Base-by-base conservation (phyloP, 2,888 invertebrate genomes). In the Lottia gigantea region DNA sequence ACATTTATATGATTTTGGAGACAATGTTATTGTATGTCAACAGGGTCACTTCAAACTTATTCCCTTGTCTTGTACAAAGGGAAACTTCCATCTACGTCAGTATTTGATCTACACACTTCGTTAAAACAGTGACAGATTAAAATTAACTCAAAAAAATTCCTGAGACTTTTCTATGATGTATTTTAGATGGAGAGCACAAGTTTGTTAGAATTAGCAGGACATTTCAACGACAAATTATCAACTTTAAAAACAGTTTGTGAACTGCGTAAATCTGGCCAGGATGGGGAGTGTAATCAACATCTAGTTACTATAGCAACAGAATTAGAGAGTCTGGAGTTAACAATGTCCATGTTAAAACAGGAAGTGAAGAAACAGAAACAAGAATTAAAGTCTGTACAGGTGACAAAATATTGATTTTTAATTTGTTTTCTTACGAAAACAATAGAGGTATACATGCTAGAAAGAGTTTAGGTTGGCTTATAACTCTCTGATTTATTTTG, bases 151-250 rank as follows among this genome's bases (percentile, higher is more conserved):
- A 11, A 1, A 8, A 40, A 40, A 40, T 40, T 40, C 40, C 7
- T 40, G 7, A 40, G 11, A 6, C 7, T 1, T 40, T 11, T 40
- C 40, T 40, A 8, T 11, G 31, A 40, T 40, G 1, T 40, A 49
- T 64, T 31, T 46, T 62, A 65, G 31, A 78, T 78, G 78, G 70
- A 76, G 63, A 71, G 74, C 15, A 16, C 19, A 0, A 71, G 64
- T 14, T 62, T 76, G 16, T 64, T 65, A n/a, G 74, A 73, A 11
- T 64, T 81, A 8, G 67, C 75, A 31, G 66, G 47, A 6, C 75
- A 77, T 71, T 81, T 80, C 63, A 64, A 61, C 46, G 46, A 66
- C n/a, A 77, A 77, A 62, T 61, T 80, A 23, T 68, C 73, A 25
- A 70, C 62, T 55, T 23, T 79, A 15, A 66, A 69, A 19, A 73